Evolutionary conservation across 1,140 invertebrate genomes (phyloP).

Genomic region (Sitobion miscanthi): DNA sequence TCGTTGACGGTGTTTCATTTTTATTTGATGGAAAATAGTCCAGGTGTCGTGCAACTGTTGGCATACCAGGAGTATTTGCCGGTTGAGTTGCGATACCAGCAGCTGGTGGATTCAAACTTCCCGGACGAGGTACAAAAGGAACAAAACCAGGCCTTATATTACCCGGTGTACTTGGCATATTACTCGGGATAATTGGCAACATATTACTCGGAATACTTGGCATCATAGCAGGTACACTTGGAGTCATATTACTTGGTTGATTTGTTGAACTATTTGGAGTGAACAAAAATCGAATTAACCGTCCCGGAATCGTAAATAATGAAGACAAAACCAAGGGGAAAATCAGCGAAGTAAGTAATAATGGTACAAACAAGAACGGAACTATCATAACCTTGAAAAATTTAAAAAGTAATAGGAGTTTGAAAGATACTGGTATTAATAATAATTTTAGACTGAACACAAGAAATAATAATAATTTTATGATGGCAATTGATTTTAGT

Average conservation of each 20-base stretch:
- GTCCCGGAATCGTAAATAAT: background rate
- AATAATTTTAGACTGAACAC: background rate
- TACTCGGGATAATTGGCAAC: background rate
- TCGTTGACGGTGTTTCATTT: background rate
- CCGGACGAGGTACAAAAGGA: too few species aligned
- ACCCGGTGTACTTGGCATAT: background rate
- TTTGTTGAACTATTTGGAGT: background rate
- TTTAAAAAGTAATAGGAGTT: background rate
- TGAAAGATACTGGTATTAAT: background rate
- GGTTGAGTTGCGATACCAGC: too few species aligned
- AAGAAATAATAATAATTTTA: conserved; percentile 14
- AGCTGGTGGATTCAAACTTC: too few species aligned
- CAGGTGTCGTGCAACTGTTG: background rate
- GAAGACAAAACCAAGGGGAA: background rate
- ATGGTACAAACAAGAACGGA: background rate
- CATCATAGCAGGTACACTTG: background rate
- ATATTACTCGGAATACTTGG: background rate
- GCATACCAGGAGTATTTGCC: too few species aligned
- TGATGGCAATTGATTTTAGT: background rate
- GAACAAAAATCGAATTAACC: background rate
- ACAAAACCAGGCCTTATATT: too few species aligned
- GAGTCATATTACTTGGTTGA: background rate
- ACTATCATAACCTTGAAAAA: background rate
- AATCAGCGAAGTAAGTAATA: background rate
- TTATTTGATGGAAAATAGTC: background rate